phyloP scores from a whole-genome alignment of 1,140 invertebrate genomes.

The Aphaenogaster floridana region DNA sequence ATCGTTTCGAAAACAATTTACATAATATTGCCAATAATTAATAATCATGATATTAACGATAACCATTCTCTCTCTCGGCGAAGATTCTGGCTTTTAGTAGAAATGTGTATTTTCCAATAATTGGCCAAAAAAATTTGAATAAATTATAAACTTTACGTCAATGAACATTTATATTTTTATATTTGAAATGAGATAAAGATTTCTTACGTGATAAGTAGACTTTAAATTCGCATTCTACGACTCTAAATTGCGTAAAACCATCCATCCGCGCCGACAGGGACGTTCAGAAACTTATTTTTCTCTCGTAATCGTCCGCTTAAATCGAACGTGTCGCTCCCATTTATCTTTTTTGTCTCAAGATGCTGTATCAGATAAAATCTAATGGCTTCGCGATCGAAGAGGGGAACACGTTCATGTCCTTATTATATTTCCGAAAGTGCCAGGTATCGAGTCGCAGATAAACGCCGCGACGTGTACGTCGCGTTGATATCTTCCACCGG shows the following conservation, averaged over 20 bases:
- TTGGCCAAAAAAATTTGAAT: background rate
- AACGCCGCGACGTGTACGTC: constrained; percentile 23
- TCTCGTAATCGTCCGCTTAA: background rate
- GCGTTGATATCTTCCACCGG: background rate
- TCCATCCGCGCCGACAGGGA: background rate
- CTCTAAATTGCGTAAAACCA: background rate
- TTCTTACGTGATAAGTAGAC: background rate
- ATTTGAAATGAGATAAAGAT: background rate
- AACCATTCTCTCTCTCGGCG: background rate
- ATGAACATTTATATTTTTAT: background rate
- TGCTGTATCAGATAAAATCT: constrained; percentile 9
- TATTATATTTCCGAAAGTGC: constrained; percentile 35
- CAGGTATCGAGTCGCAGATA: constrained; percentile 25
- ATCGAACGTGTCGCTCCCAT: background rate
- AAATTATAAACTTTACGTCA: background rate
- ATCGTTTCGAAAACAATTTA: background rate
- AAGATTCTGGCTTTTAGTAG: background rate
- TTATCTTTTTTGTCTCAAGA: background rate
- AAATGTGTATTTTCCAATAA: background rate
- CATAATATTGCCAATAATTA: background rate
- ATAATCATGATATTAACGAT: background rate
- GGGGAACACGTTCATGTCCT: background rate
- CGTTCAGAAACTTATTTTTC: background rate
- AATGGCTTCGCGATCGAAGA: background rate
- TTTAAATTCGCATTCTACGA: background rate